These are phyloP conservation scores for Rotaria socialis DNA, from an alignment of 2,888 invertebrate genomes.

Conservation along the genomic window DNA sequence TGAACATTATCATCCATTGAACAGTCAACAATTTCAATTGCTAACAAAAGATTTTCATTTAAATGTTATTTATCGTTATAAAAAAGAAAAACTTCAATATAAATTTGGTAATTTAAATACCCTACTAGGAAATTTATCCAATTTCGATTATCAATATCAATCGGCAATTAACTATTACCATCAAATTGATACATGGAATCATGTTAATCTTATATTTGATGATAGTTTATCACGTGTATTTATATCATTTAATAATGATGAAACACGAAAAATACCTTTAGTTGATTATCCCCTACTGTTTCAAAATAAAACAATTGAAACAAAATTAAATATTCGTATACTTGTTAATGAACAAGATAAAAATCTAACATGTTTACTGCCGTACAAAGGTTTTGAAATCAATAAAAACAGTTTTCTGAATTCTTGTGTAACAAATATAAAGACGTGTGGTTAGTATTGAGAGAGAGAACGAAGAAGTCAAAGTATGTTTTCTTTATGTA, in stretches of 20 bases:
- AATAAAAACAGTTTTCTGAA: neutral
- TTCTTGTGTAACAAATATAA: neutral
- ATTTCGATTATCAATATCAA: conserved; percentile 32
- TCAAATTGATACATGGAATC: conserved; percentile 11
- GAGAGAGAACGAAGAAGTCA: neutral
- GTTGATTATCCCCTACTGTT: neutral
- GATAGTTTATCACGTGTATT: neutral
- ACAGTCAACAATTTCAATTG: conserved; percentile 28
- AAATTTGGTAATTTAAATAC: conserved; percentile 5
- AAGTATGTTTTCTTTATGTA: neutral
- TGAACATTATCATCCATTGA: conserved; percentile 1
- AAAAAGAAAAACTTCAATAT: neutral
- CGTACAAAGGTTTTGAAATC: neutral
- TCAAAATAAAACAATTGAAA: neutral
- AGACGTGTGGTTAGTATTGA: neutral
- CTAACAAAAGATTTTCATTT: conserved; percentile 1
- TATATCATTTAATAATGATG: conserved; percentile 10
- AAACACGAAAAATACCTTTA: neutral
- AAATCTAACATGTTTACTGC: conserved; percentile 7
- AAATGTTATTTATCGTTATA: neutral
- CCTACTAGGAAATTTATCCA: neutral
- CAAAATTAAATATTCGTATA: neutral
- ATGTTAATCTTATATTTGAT: neutral
- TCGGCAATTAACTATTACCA: neutral
- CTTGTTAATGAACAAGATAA: neutral